Evolutionary conservation across 1,140 invertebrate genomes (phyloP), one percentile per base, ranked within the genome.

Genomic region (Drosophila funebris): DNA sequence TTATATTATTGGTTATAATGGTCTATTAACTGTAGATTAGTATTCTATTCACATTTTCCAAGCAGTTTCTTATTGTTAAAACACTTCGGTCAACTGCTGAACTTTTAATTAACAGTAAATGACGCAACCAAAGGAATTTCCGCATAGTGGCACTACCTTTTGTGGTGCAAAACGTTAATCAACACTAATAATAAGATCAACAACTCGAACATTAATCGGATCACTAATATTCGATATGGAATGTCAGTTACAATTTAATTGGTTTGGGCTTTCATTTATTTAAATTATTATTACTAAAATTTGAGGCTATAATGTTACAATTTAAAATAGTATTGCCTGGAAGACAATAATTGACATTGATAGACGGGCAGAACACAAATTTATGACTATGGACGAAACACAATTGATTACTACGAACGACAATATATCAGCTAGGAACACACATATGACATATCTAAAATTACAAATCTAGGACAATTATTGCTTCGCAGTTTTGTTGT

Each of bases 311-410:
- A 18, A 16, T 46, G 57, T 57, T 44, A 70, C 22, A 79, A 79
- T 61, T 84, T 33, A 54, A 31, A 20, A 43, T 60, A 58, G 44
- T 61, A 48, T 6, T 22, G 43, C 29, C 54, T 87, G 82, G 82
- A 85, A 85, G 82, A 87, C 82, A 78, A 69, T 63, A 82, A 52
- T 72, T 62, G 69, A 76, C 57, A 67, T 48, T 56, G 31, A 27
- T 16, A 60, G 14, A 53, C 24, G 50, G 68, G 41, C 37, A 52
- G 53, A 50, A 54, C 37, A 58, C 31, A 46, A 54, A 84, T 66
- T 70, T 74, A 81, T 48, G 62, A 72, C 79, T 82, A 81, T 83
- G 79, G 79, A 82, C 79, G 79, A 60, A 78, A 67, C 37, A 78
- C 66, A 74, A 54, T 64, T 70, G 33, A 29, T 48, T 48, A 16